phyloP scores from a whole-genome alignment of 2,113 vertebrate genomes.

The Notothenia rossii region DNA sequence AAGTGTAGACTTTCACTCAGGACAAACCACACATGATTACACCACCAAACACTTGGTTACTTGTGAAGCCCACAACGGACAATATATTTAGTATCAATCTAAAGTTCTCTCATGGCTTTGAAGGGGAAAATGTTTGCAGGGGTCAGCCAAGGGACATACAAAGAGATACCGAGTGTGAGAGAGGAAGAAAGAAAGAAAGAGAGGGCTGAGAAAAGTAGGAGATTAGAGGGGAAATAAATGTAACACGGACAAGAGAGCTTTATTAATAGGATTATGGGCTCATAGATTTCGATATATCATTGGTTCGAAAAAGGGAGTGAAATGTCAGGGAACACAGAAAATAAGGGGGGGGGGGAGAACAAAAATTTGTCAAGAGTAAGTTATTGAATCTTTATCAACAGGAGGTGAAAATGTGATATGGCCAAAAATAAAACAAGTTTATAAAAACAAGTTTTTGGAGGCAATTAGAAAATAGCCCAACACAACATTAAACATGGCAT shows the following conservation, averaged over 20 bases:
- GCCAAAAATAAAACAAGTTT: constrained; percentile 37
- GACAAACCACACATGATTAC: constrained; percentile 79
- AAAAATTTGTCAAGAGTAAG: constrained; percentile 75
- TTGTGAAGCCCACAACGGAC: constrained; percentile 75
- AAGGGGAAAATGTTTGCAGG: constrained; percentile 84
- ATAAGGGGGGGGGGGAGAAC: constrained; percentile 45
- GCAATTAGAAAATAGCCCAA: constrained; percentile 21
- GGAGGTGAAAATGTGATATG: constrained; percentile 48
- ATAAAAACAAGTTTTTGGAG: constrained; percentile 14
- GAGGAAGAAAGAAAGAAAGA: constrained; percentile 72
- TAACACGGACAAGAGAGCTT: constrained; percentile 89
- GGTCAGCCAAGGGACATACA: constrained; percentile 90
- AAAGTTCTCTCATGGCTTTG: constrained; percentile 78
- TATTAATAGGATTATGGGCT: constrained; percentile 94
- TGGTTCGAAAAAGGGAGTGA: constrained; percentile 74
- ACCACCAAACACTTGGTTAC: constrained; percentile 79
- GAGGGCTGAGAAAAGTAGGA: constrained; percentile 77
- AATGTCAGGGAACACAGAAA: constrained; percentile 74
- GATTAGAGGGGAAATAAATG: constrained; percentile 92
- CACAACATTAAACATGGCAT: constrained; percentile 49
- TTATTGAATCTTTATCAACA: constrained; percentile 66
- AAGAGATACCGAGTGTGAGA: constrained; percentile 78
- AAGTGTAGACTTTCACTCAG: constrained; percentile 71
- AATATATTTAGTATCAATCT: constrained; percentile 85
- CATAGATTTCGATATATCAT: constrained; percentile 85